Evolutionary conservation across 2,797 vertebrate genomes (phyloP).

Genomic region (Nannoperca australis): DNA sequence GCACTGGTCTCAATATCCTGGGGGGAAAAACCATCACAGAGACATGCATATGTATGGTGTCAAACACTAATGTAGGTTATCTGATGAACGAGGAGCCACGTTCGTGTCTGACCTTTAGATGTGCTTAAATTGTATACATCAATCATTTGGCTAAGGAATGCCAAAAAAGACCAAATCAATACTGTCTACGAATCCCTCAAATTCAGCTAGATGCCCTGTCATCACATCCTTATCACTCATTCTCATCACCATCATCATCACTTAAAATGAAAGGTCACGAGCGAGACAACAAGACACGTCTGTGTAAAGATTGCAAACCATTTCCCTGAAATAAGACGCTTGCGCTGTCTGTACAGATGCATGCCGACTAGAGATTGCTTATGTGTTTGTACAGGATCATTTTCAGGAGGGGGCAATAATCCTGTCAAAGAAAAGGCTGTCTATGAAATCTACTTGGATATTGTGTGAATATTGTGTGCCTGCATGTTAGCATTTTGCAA

Average conservation of each 20-base stretch:
- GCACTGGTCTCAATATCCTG: conserved; percentile 87
- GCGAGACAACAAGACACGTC: conserved; percentile 48
- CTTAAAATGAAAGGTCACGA: conserved; percentile 62
- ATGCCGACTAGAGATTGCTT: conserved; percentile 2
- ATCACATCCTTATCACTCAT: conserved; percentile 14
- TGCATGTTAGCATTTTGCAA: background rate
- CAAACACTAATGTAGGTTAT: conserved; percentile 35
- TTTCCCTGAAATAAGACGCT: background rate
- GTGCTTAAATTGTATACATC: conserved; percentile 49
- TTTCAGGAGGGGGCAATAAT: conserved; percentile 9
- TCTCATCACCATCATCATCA: conserved; percentile 17
- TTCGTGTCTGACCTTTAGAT: conserved; percentile 60
- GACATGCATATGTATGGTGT: conserved; percentile 32
- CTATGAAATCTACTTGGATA: conserved; percentile 22
- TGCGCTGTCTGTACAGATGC: background rate
- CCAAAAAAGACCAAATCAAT: conserved; percentile 15
- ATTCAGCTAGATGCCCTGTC: conserved; percentile 1
- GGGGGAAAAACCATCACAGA: conserved; percentile 36
- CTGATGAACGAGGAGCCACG: conserved; percentile 39
- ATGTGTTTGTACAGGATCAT: conserved; percentile 24
- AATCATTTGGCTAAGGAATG: conserved; percentile 45
- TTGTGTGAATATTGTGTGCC: conserved; percentile 31
- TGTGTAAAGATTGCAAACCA: conserved; percentile 5
- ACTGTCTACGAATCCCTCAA: conserved; percentile 12
- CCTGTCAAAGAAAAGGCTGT: conserved; percentile 17